These are phyloP conservation scores for Actinostola sp. DNA, from an alignment of 92 coral and sea anemone genomes.

Conservation along the genomic window DNA sequence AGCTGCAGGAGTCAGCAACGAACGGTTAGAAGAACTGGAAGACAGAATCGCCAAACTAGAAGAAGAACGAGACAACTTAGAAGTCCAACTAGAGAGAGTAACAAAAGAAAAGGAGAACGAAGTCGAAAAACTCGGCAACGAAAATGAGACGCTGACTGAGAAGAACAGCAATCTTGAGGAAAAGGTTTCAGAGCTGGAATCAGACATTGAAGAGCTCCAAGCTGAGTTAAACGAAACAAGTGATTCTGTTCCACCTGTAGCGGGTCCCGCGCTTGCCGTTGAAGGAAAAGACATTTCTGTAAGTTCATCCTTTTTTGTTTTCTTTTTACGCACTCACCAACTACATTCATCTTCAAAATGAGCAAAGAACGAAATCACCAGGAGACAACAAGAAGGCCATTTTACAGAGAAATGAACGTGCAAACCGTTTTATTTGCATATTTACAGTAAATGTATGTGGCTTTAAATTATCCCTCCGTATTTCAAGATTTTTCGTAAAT, in stretches of 20 bases:
- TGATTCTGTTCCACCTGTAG: conserved; percentile 53
- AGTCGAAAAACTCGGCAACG: conserved; percentile 59
- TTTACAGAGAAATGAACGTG: no score
- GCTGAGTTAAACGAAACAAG: conserved; percentile 80
- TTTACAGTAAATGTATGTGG: no score
- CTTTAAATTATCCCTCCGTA: no score
- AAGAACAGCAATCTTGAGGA: conserved; percentile 58
- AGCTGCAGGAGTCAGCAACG: conserved; percentile 72
- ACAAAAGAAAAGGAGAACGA: conserved; percentile 72
- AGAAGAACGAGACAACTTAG: conserved; percentile 78
- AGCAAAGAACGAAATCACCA: no score
- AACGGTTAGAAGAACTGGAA: conserved; percentile 91
- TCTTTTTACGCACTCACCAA: no score
- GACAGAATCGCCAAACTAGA: conserved; percentile 77
- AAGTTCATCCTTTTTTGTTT: background rate
- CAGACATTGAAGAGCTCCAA: conserved; percentile 72
- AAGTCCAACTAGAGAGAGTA: conserved; percentile 72
- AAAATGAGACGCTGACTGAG: conserved; percentile 59
- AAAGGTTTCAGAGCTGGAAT: conserved; percentile 60
- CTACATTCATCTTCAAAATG: no score
- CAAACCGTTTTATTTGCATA: no score
- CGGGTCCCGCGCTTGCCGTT: conserved; percentile 42
- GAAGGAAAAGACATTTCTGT: conserved; percentile 90
- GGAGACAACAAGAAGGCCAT: no score
- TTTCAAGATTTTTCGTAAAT: no score